These are phyloP conservation scores for Limulus polyphemus DNA, from an alignment of 2,888 invertebrate genomes.

Conservation along the genomic window DNA sequence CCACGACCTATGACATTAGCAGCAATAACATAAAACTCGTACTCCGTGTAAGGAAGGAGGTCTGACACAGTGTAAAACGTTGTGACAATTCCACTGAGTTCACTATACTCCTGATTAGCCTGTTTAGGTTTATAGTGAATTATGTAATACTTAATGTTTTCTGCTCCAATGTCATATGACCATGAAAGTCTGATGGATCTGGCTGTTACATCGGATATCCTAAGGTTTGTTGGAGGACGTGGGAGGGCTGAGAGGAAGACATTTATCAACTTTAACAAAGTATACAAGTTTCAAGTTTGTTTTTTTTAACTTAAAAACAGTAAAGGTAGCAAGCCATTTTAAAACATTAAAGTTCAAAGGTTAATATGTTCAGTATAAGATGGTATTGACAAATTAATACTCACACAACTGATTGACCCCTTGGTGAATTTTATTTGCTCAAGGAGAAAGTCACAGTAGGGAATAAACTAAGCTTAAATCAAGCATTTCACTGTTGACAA, in stretches of 20 bases:
- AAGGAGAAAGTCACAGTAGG: no score
- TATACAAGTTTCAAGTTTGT: no score
- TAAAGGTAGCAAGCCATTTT: no score
- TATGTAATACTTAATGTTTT: slow-evolving; percentile 79
- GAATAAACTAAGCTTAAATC: no score
- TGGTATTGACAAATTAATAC: no score
- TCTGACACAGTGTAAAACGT: slow-evolving; percentile 69
- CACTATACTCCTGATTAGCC: slow-evolving; percentile 67
- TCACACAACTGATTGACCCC: no score
- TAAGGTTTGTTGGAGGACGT: slow-evolving; percentile 77
- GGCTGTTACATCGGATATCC: slow-evolving; percentile 84
- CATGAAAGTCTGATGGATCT: slow-evolving; percentile 84
- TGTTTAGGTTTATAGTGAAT: slow-evolving; percentile 94
- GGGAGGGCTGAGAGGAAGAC: slow-evolving; percentile 53
- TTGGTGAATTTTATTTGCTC: no score
- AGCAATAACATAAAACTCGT: slow-evolving; percentile 90
- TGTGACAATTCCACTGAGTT: slow-evolving; percentile 83
- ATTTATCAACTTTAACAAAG: no score
- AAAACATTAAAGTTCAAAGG: no score
- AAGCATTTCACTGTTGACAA: no score
- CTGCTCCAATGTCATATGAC: slow-evolving; percentile 70
- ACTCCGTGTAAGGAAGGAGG: slow-evolving; percentile 85
- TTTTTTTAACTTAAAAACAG: no score
- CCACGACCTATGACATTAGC: slow-evolving; percentile 90
- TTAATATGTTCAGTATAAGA: no score